Conservation (phyloP, 2,113 vertebrate genomes). For the Petromus typicus region DNA sequence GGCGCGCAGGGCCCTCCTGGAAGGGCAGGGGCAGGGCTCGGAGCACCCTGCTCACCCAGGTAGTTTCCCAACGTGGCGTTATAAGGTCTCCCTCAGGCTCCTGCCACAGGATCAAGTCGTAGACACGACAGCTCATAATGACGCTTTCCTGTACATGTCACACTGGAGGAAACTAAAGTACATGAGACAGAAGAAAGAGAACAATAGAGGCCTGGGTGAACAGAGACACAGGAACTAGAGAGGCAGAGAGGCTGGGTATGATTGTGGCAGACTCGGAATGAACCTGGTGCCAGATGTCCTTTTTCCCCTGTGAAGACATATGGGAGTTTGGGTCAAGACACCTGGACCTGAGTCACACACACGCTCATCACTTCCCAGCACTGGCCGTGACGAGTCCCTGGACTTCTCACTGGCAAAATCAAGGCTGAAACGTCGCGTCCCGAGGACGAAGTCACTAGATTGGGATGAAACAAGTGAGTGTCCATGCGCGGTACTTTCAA, state of each 20-base stretch:
- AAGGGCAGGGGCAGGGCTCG: not conserved
- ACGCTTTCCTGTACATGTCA: not conserved
- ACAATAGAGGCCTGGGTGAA: not conserved
- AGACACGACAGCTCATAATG: not conserved
- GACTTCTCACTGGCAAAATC: slow-evolving; percentile 21
- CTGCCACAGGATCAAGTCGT: not conserved
- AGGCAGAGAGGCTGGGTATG: not conserved
- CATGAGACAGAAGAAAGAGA: not conserved
- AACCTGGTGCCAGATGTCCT: not conserved
- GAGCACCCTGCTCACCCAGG: not conserved
- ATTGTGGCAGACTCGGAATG: not conserved
- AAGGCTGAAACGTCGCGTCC: not conserved
- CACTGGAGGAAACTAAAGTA: not conserved
- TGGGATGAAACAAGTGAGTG: not conserved
- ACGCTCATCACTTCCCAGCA: not conserved
- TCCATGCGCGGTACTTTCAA: not conserved
- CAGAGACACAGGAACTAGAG: not conserved
- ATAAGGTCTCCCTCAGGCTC: not conserved
- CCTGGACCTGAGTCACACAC: not conserved
- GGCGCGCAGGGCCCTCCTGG: not conserved
- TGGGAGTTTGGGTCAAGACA: not conserved
- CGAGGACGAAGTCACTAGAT: not conserved
- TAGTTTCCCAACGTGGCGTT: not conserved
- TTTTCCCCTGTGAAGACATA: not conserved
- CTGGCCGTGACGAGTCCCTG: not conserved